Evolutionary conservation across 2,888 invertebrate genomes (phyloP).

Genomic region (Panzeria rudis): DNA sequence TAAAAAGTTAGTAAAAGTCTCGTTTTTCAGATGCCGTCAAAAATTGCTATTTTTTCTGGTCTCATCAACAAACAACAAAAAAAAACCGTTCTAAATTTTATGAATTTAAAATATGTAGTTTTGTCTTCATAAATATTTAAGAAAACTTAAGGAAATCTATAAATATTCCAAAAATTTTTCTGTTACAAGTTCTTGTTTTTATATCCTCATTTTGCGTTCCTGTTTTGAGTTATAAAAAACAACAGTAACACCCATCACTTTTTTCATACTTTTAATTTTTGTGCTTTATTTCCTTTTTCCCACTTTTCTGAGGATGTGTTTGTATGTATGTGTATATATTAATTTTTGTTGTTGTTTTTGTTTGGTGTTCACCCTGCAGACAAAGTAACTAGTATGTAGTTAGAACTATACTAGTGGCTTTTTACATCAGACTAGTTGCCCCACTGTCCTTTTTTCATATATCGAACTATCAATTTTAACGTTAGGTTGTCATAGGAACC

Average conservation of each 20-base stretch:
- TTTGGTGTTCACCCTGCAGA: slow-evolving; percentile 34
- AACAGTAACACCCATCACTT: neutral
- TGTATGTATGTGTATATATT: neutral
- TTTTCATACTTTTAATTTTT: neutral
- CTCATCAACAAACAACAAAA: neutral
- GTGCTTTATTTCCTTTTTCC: slow-evolving; percentile 40
- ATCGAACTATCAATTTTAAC: too few relatives aligned
- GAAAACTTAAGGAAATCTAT: neutral
- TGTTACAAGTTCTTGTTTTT: neutral
- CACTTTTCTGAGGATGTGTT: neutral
- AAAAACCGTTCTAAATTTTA: neutral
- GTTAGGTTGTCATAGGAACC: too few relatives aligned
- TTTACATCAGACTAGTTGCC: too few relatives aligned
- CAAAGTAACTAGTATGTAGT: too few relatives aligned
- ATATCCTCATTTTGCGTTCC: neutral
- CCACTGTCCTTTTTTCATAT: too few relatives aligned
- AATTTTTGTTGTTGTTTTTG: slow-evolving; percentile 6
- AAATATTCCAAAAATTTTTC: neutral
- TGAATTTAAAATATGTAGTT: neutral
- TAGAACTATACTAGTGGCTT: too few relatives aligned
- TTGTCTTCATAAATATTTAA: neutral
- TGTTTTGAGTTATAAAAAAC: neutral
- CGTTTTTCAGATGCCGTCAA: neutral
- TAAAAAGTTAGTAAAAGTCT: neutral
- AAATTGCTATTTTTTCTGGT: neutral